These are phyloP conservation scores for Anguilla obscura DNA, from an alignment of 2,797 vertebrate species.

Conservation along the genomic window DNA sequence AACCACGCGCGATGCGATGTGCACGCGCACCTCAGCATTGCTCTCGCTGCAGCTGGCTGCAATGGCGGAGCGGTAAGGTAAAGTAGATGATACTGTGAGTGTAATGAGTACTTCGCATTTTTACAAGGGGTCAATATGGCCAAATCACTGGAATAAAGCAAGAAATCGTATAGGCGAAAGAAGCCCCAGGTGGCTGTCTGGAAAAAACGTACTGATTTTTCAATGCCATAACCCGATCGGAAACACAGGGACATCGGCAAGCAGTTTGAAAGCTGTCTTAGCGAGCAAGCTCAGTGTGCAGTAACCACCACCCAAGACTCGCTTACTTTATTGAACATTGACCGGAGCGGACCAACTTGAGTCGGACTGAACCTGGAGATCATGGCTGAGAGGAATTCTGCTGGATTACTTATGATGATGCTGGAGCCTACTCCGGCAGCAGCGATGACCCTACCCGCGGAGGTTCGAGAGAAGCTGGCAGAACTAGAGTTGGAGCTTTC, in stretches of 20 bases:
- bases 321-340: slow-evolving; percentile 7
- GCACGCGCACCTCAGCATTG: slow-evolving; percentile 54
- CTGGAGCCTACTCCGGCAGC: slow-evolving; percentile 72
- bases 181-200: background rate
- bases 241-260: slow-evolving; percentile 50
- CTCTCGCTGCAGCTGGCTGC: slow-evolving; percentile 67
- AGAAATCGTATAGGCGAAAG: slow-evolving; percentile 10
- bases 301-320: slow-evolving; percentile 41
- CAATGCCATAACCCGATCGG: slow-evolving; percentile 9
- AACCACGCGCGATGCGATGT: slow-evolving; percentile 36
- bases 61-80: slow-evolving; percentile 65
- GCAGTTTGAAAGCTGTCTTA: slow-evolving; percentile 49
- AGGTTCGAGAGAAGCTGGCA: slow-evolving; percentile 81
- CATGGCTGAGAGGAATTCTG: slow-evolving; percentile 76
- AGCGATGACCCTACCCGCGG: slow-evolving; percentile 73
- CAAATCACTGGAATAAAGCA: background rate
- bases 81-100: slow-evolving; percentile 50
- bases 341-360: slow-evolving; percentile 42
- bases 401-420: slow-evolving; percentile 74
- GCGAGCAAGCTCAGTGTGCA: slow-evolving; percentile 65
- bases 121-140: background rate
- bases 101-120: slow-evolving; percentile 63
- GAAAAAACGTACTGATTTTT: background rate
- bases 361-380: slow-evolving; percentile 40
- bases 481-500: slow-evolving; percentile 83